Percentiles rank a stretch among this genome's conserved stretches.
Evolutionary conservation across 2,888 invertebrate genomes (phyloP).

Genomic region (Listrodromus nycthemerus): DNA sequence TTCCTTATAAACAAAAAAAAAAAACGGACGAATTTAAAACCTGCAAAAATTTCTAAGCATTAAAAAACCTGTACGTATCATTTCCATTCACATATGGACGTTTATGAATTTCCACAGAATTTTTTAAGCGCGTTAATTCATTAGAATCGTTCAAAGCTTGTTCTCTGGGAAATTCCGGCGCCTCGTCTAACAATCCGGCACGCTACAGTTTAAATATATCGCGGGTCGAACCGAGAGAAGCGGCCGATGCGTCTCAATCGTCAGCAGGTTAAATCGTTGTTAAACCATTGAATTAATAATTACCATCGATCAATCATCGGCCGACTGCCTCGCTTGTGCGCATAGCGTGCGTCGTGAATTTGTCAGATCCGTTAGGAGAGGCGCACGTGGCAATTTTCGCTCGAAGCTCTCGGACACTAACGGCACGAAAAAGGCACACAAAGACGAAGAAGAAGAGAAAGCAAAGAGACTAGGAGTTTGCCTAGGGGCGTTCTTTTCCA

Average conservation of each 20-base stretch:
- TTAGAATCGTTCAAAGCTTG: too few relatives aligned
- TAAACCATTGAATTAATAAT: conserved; percentile 41
- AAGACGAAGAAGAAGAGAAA: neutral
- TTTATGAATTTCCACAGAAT: too few relatives aligned
- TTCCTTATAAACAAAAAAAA: too few relatives aligned
- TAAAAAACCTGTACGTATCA: too few relatives aligned
- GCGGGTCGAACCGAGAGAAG: neutral
- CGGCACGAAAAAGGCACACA: conserved; percentile 5
- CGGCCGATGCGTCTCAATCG: conserved; percentile 36
- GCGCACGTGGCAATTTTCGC: conserved; percentile 55
- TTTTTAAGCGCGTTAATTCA: too few relatives aligned
- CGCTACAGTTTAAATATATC: too few relatives aligned
- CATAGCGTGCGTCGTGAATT: conserved; percentile 34
- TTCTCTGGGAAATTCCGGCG: too few relatives aligned
- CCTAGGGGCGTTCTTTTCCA: conserved; percentile 60
- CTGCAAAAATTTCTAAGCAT: too few relatives aligned
- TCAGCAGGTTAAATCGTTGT: conserved; percentile 48
- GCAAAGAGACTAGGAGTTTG: conserved; percentile 47
- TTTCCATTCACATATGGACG: too few relatives aligned
- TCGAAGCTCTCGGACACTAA: conserved; percentile 22
- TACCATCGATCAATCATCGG: conserved; percentile 47
- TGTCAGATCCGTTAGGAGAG: conserved; percentile 54
- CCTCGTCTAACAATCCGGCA: too few relatives aligned
- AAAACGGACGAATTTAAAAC: too few relatives aligned
- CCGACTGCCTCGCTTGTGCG: neutral